These are phyloP conservation scores for Pardalotus punctatus DNA, from an alignment of 2,113 vertebrate species.

Conservation along the genomic window DNA sequence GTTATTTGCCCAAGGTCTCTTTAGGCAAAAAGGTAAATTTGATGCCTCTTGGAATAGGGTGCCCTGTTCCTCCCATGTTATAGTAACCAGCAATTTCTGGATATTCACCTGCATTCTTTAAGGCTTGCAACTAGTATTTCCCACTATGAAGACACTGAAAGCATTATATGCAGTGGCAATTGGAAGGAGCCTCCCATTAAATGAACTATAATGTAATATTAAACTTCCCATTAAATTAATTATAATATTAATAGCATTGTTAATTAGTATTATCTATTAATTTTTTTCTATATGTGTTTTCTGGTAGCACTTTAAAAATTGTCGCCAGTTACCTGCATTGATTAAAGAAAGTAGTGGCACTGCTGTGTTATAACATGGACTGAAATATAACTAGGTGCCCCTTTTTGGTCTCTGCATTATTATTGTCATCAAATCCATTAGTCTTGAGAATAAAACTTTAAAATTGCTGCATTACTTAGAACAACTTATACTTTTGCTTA, in stretches of 20 bases:
- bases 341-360: background rate
- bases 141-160: background rate
- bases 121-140: background rate
- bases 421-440: background rate
- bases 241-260: background rate
- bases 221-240: background rate
- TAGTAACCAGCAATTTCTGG: background rate
- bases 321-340: background rate
- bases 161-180: background rate
- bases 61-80: background rate
- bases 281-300: background rate
- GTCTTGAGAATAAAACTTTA: background rate
- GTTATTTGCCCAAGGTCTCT: background rate
- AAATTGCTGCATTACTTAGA: background rate
- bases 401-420: background rate
- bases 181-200: background rate
- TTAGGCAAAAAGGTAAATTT: background rate
- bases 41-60: background rate
- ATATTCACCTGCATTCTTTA: background rate
- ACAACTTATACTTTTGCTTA: background rate
- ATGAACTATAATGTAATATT: background rate
- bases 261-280: background rate
- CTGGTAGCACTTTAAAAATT: background rate
- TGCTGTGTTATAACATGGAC: background rate
- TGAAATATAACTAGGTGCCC: background rate